phyloP scores from a whole-genome alignment of 2,888 invertebrate genomes.

The Drosophila anomalata region DNA sequence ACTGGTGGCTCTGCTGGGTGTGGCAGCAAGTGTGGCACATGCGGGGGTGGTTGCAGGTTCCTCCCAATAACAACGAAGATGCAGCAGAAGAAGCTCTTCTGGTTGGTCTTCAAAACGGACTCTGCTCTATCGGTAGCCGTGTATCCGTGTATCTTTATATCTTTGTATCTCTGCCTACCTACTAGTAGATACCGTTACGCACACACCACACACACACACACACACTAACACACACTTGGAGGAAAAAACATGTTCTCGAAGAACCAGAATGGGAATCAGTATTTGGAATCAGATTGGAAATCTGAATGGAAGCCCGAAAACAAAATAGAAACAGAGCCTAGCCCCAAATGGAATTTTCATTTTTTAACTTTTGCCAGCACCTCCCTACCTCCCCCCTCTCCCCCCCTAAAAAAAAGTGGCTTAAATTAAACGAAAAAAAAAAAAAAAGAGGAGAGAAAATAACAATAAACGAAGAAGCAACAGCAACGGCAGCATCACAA shows the following conservation, averaged over 20 bases:
- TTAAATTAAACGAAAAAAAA: slow-evolving; percentile 56
- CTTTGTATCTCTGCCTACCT: slow-evolving; percentile 44
- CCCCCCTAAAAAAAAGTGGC: slow-evolving; percentile 56
- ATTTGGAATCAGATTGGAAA: slow-evolving; percentile 1
- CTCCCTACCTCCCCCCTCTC: not conserved
- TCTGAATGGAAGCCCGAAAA: slow-evolving; percentile 11
- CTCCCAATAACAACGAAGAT: not conserved
- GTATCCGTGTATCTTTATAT: slow-evolving; percentile 13
- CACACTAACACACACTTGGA: not conserved
- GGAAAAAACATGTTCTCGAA: slow-evolving; percentile 30
- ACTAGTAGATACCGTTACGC: slow-evolving; percentile 77
- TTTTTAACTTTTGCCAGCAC: slow-evolving; percentile 13
- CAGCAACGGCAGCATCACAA: slow-evolving; percentile 22
- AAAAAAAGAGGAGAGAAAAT: slow-evolving; percentile 20
- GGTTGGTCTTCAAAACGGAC: slow-evolving; percentile 1
- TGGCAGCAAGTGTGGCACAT: not conserved
- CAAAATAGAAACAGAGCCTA: slow-evolving; percentile 1
- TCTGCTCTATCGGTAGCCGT: not conserved
- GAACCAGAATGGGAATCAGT: slow-evolving; percentile 27
- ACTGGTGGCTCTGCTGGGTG: slow-evolving; percentile 36
- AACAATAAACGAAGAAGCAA: slow-evolving; percentile 15
- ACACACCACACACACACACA: slow-evolving; percentile 46
- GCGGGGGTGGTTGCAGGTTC: not conserved
- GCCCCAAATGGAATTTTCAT: slow-evolving; percentile 29
- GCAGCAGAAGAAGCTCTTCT: slow-evolving; percentile 4